Evolutionary conservation across 2,888 invertebrate genomes (phyloP).

Genomic region (Nephrotoma appendiculata): DNA sequence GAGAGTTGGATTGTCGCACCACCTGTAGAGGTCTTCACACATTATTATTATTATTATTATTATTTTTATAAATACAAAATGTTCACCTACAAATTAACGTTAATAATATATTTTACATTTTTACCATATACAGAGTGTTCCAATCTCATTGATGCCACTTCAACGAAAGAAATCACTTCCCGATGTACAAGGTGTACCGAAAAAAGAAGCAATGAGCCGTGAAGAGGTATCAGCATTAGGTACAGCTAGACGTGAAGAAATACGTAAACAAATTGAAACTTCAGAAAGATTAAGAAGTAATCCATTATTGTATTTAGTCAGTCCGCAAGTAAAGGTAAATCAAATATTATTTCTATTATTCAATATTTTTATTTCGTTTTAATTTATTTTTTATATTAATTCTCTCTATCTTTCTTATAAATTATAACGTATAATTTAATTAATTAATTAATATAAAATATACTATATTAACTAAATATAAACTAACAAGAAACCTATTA

Average conservation of each 20-base stretch:
- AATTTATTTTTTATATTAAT: neutral
- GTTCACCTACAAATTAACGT: neutral
- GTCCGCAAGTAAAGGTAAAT: slow-evolving; percentile 91
- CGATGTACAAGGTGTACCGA: slow-evolving; percentile 75
- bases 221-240: slow-evolving; percentile 92
- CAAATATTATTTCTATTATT: neutral
- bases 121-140: slow-evolving; percentile 47
- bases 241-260: slow-evolving; percentile 86
- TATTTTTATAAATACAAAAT: neutral
- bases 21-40: slow-evolving; percentile 57
- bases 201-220: slow-evolving; percentile 74
- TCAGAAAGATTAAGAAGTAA: slow-evolving; percentile 85
- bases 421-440: neutral
- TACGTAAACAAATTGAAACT: slow-evolving; percentile 81
- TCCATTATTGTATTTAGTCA: slow-evolving; percentile 88
- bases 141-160: slow-evolving; percentile 43
- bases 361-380: neutral
- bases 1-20: slow-evolving; percentile 85
- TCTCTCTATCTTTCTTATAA: neutral
- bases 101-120: neutral
- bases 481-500: neutral
- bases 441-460: neutral
- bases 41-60: neutral
- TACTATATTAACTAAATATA: neutral
- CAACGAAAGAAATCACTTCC: slow-evolving; percentile 95